A percentile compares a stretch with the other conserved stretches of the same genome.
phyloP scores from a whole-genome alignment of 2,113 vertebrate species.

The Sylvietta virens region DNA sequence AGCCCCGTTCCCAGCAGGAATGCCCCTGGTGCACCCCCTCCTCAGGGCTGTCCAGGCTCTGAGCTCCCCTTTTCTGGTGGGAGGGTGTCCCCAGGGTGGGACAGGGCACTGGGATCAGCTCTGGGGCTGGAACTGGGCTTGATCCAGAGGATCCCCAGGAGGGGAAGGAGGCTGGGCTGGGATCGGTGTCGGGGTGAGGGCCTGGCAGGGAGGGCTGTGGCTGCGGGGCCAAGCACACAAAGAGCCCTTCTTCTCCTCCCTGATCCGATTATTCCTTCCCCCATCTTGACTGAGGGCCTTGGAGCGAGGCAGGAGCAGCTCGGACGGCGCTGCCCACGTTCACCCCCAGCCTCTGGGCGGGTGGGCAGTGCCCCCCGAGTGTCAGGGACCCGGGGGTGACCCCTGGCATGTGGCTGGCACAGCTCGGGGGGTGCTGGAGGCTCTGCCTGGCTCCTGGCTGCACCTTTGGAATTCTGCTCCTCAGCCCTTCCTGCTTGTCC shows the following conservation, averaged over 20 bases:
- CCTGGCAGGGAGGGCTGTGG: background rate
- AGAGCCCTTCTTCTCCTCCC: background rate
- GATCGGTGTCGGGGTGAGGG: background rate
- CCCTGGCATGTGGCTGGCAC: background rate
- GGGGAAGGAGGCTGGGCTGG: background rate
- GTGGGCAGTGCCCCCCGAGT: background rate
- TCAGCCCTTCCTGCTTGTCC: background rate
- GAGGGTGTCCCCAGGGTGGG: background rate
- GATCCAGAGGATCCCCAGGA: fast-evolving
- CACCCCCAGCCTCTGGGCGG: background rate
- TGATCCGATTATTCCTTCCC: constrained; percentile 34
- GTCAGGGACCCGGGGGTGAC: background rate
- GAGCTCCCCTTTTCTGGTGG: fast-evolving
- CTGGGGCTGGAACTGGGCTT: fast-evolving
- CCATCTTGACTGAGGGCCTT: background rate
- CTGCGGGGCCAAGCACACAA: background rate
- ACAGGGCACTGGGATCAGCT: fast-evolving
- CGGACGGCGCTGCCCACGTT: background rate
- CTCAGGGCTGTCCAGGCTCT: fast-evolving
- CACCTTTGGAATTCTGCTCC: fast-evolving
- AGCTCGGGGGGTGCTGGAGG: fast-evolving
- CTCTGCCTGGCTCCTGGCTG: background rate
- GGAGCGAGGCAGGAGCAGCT: background rate
- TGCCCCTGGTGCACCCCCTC: fast-evolving
- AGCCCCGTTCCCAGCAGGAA: background rate